Percentiles rank a stretch among this genome's conserved stretches.
Evolutionary conservation across 2,113 vertebrate species (phyloP).

Genomic region (Anguilla japonica): DNA sequence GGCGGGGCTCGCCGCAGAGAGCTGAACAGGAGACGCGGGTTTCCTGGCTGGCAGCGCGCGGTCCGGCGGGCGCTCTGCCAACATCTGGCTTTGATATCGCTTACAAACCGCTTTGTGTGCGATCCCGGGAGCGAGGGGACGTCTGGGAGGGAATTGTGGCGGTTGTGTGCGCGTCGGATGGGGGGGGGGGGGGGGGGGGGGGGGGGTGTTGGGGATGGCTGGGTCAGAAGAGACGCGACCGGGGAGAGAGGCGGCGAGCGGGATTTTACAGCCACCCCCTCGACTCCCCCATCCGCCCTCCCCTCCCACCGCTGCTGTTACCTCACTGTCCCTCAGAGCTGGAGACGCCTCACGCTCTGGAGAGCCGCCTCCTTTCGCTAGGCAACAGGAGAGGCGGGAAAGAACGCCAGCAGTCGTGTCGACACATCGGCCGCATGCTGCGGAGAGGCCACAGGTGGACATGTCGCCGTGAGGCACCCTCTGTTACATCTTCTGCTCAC

Average conservation of each 20-base stretch:
- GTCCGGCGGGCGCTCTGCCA: constrained; percentile 58
- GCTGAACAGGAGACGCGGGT: constrained; percentile 14
- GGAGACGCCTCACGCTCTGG: constrained; percentile 10
- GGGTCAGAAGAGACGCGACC: constrained; percentile 35
- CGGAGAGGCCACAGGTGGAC: constrained; percentile 9
- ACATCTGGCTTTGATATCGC: constrained; percentile 74
- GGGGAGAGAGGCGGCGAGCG: constrained; percentile 6
- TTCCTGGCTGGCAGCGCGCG: constrained; percentile 27
- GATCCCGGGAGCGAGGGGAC: constrained; percentile 62
- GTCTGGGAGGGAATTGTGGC: constrained; percentile 41
- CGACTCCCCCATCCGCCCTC: not conserved
- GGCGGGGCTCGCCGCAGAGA: constrained; percentile 33
- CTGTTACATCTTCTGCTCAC: not conserved
- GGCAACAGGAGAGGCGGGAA: not conserved
- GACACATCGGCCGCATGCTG: constrained; percentile 21
- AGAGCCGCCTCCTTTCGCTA: not conserved
- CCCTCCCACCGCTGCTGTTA: constrained; percentile 38
- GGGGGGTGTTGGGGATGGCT: too few species aligned
- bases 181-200: constrained; percentile 1
- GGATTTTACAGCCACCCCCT: constrained; percentile 40
- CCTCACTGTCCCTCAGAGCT: not conserved
- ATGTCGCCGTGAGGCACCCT: not conserved
- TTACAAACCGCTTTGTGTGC: constrained; percentile 68
- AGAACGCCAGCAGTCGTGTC: constrained; percentile 19
- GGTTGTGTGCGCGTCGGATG: not conserved